Evolutionary conservation across 1,140 invertebrate species (phyloP).

Genomic region (Venustaconcha ellipsiformis): DNA sequence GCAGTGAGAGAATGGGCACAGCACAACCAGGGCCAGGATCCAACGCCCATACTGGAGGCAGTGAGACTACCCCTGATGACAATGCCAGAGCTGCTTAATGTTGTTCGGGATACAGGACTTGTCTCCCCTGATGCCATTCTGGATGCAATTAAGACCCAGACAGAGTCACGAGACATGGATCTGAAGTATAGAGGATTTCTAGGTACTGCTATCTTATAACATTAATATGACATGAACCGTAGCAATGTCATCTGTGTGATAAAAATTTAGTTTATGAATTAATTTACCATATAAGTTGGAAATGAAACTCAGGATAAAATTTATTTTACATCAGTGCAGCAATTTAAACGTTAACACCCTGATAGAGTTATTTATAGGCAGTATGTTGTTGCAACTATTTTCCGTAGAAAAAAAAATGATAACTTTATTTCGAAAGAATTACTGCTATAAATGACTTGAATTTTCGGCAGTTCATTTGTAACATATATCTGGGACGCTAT

Average conservation of each 20-base stretch:
- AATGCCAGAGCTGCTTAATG: conserved; percentile 86
- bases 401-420: too few relatives aligned
- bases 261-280: background rate
- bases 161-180: conserved; percentile 80
- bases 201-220: conserved; percentile 72
- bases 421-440: too few relatives aligned
- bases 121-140: conserved; percentile 91
- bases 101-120: conserved; percentile 87
- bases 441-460: too few relatives aligned
- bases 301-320: background rate
- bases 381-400: too few relatives aligned
- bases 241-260: too few relatives aligned
- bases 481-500: too few relatives aligned
- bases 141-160: conserved; percentile 90
- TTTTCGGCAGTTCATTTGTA: too few relatives aligned
- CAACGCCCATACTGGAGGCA: conserved; percentile 53
- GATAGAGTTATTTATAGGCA: too few relatives aligned
- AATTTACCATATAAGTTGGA: background rate
- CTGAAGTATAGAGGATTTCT: conserved; percentile 80
- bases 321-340: too few relatives aligned
- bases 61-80: conserved; percentile 91
- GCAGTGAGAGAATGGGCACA: conserved; percentile 89
- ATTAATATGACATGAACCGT: background rate
- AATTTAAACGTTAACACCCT: too few relatives aligned
- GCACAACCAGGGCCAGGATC: conserved; percentile 78